Evolutionary conservation across 2,113 vertebrate species (phyloP).

Genomic region (Gnathonemus longibarbis): DNA sequence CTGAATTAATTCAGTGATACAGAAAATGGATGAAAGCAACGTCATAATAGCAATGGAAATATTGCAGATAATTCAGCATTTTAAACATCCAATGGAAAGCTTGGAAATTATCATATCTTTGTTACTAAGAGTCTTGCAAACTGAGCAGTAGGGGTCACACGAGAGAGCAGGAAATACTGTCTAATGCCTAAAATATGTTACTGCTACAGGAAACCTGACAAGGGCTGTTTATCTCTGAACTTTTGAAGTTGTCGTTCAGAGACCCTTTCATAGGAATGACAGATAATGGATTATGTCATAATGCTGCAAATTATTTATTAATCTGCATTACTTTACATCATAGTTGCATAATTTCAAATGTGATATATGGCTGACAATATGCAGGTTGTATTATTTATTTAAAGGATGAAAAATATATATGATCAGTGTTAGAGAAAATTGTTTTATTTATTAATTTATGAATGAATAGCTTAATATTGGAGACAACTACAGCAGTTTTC

Average conservation of each 20-base stretch:
- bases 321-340: neutral
- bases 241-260: neutral
- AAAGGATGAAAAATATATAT: neutral
- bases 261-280: neutral
- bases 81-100: neutral
- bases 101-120: neutral
- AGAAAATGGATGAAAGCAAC: neutral
- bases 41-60: neutral
- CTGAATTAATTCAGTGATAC: neutral
- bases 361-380: neutral
- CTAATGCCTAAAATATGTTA: neutral
- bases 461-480: neutral
- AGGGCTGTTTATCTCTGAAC: neutral
- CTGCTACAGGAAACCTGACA: neutral
- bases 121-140: neutral
- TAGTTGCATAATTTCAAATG: neutral
- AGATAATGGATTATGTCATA: neutral
- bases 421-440: neutral
- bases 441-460: neutral
- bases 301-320: neutral
- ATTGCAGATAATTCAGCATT: neutral
- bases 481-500: neutral
- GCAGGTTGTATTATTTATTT: slow-evolving; percentile 4
- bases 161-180: neutral
- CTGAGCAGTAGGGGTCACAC: neutral